Percentiles rank a stretch among this genome's conserved stretches.
Evolutionary conservation across 2,113 vertebrate species (phyloP).

Genomic region (Sylvietta virens): DNA sequence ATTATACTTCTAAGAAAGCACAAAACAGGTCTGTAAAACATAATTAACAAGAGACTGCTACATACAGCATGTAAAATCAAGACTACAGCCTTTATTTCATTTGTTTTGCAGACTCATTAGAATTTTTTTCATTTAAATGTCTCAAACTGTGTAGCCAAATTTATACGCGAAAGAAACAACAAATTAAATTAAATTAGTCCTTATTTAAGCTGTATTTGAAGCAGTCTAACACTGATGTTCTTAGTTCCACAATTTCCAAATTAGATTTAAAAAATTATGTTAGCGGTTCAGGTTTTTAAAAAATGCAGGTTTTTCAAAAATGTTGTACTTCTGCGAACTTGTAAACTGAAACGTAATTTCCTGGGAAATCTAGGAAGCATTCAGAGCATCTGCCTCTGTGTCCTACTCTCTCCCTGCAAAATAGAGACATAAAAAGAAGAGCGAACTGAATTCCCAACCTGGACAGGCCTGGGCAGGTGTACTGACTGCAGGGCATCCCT

Average conservation of each 20-base stretch:
- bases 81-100: constrained; percentile 45
- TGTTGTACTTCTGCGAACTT: not conserved
- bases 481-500: not conserved
- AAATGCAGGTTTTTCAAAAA: not conserved
- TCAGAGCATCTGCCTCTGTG: not conserved
- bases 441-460: not conserved
- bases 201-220: constrained; percentile 60
- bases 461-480: not conserved
- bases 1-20: constrained; percentile 57
- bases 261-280: not conserved
- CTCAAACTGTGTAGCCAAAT: constrained; percentile 50
- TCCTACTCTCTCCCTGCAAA: not conserved
- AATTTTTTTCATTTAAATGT: constrained; percentile 45
- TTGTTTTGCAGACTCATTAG: constrained; percentile 58
- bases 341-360: not conserved
- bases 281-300: not conserved
- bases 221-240: not conserved
- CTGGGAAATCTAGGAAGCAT: not conserved
- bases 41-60: constrained; percentile 45
- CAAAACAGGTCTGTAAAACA: constrained; percentile 58
- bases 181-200: constrained; percentile 60
- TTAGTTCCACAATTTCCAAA: constrained; percentile 42
- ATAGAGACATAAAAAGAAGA: not conserved
- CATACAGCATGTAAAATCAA: constrained; percentile 51
- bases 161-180: constrained; percentile 38